A percentile compares a stretch with the other conserved stretches of the same genome.
Evolutionary conservation across 2,113 vertebrate genomes (phyloP).

Genomic region (Poecile atricapillus): DNA sequence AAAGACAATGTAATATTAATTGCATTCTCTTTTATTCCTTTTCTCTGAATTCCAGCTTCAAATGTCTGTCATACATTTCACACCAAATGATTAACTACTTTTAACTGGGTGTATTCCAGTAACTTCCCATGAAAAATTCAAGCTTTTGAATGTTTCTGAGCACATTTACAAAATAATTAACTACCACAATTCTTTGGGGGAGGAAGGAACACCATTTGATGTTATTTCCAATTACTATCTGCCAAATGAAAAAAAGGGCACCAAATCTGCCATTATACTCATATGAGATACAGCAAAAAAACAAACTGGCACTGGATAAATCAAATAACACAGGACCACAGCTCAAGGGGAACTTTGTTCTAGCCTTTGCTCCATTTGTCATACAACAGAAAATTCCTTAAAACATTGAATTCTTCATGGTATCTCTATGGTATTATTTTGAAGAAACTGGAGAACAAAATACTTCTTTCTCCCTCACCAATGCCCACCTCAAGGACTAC

Average conservation of each 20-base stretch:
- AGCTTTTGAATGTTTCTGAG: neutral
- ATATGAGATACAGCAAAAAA: neutral
- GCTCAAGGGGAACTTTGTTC: neutral
- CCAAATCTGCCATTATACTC: neutral
- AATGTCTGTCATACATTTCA: neutral
- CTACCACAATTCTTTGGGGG: neutral
- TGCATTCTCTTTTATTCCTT: neutral
- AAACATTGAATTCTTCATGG: neutral
- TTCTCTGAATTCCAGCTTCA: neutral
- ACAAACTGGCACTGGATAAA: neutral
- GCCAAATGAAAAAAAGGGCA: neutral
- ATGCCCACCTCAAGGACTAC: slow-evolving; percentile 88
- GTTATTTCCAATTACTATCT: neutral
- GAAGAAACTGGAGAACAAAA: neutral
- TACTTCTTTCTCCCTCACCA: neutral
- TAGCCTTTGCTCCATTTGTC: neutral
- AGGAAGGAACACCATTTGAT: neutral
- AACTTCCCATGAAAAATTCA: neutral
- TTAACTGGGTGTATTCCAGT: neutral
- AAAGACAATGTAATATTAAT: neutral
- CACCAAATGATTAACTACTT: neutral
- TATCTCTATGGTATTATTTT: neutral
- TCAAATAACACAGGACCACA: neutral
- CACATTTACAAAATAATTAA: neutral
- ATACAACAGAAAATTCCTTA: neutral